Conservation (phyloP, 2,797 vertebrate species). For the Microchirus variegatus region DNA sequence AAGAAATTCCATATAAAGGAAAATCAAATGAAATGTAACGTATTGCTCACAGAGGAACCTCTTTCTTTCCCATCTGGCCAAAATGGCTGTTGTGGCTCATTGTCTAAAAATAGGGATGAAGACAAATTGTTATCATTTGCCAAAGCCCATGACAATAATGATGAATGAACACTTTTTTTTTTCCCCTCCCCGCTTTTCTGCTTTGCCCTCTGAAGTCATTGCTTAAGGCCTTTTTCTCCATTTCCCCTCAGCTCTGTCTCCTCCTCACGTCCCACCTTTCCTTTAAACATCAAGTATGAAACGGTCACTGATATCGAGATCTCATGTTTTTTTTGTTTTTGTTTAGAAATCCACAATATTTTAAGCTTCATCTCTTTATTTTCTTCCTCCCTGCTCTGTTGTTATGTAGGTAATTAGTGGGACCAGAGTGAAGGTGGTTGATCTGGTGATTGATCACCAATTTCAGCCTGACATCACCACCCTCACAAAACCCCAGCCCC, state of each 20-base stretch:
- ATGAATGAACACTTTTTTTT: conserved; percentile 99
- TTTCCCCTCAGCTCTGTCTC: conserved; percentile 53
- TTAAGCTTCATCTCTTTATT: neutral
- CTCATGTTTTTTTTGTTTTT: conserved; percentile 2
- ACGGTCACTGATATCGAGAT: conserved; percentile 33
- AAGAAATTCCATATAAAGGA: conserved; percentile 71
- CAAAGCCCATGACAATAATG: conserved; percentile 99
- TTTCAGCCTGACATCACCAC: conserved; percentile 88
- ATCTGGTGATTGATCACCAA: conserved; percentile 98
- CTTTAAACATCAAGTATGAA: conserved; percentile 39
- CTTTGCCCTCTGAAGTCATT: conserved; percentile 96
- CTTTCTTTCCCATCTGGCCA: conserved; percentile 93
- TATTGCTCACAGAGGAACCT: conserved; percentile 90
- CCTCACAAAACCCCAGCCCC: conserved; percentile 71
- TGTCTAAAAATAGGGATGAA: conserved; percentile 99
- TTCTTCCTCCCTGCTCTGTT: conserved; percentile 12
- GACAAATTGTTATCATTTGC: conserved; percentile 99
- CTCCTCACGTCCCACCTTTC: conserved; percentile 26
- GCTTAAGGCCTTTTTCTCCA: conserved; percentile 93
- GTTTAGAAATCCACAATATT: no score
- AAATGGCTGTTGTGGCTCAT: conserved; percentile 99
- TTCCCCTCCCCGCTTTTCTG: conserved; percentile 49
- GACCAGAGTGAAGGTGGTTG: conserved; percentile 39
- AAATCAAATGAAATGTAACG: conserved; percentile 86
- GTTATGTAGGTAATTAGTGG: conserved; percentile 83